Percentiles rank a stretch among this genome's conserved stretches.
Evolutionary conservation across 1,140 invertebrate species (phyloP).

Genomic region (Ostrea edulis): DNA sequence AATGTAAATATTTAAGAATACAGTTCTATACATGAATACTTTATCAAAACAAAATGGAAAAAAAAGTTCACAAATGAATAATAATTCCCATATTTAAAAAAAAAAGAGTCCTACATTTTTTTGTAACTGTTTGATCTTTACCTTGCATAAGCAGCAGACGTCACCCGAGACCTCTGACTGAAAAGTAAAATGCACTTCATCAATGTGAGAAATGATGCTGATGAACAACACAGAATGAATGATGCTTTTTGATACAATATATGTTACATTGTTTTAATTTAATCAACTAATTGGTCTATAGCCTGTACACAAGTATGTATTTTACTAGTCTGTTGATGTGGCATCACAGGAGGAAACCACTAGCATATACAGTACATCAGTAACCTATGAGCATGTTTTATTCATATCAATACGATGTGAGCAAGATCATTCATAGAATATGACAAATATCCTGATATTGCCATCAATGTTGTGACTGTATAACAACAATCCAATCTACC

Average conservation of each 20-base stretch:
- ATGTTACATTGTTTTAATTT: not conserved
- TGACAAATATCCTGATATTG: not conserved
- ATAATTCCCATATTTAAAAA: not conserved
- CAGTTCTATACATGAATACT: too few relatives aligned
- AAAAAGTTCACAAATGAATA: not conserved
- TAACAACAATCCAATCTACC: not conserved
- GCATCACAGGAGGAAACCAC: not conserved
- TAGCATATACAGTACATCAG: not conserved
- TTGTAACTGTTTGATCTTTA: not conserved
- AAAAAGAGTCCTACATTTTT: not conserved
- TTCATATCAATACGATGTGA: not conserved
- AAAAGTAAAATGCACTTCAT: not conserved
- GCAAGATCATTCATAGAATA: not conserved
- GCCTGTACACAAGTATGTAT: not conserved
- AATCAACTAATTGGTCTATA: not conserved
- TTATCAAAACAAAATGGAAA: not conserved
- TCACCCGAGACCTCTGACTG: slow-evolving; percentile 3
- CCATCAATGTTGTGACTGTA: not conserved
- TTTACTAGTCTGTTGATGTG: not conserved
- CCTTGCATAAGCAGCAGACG: slow-evolving; percentile 19
- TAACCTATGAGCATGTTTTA: not conserved
- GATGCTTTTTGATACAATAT: not conserved
- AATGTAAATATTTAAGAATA: too few relatives aligned
- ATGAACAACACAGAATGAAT: not conserved
- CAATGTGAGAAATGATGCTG: not conserved